Percentiles rank a stretch among this genome's conserved stretches.
These are phyloP conservation scores for Urocitellus parryii DNA, from an alignment of 2,113 vertebrate genomes.

Conservation along the genomic window DNA sequence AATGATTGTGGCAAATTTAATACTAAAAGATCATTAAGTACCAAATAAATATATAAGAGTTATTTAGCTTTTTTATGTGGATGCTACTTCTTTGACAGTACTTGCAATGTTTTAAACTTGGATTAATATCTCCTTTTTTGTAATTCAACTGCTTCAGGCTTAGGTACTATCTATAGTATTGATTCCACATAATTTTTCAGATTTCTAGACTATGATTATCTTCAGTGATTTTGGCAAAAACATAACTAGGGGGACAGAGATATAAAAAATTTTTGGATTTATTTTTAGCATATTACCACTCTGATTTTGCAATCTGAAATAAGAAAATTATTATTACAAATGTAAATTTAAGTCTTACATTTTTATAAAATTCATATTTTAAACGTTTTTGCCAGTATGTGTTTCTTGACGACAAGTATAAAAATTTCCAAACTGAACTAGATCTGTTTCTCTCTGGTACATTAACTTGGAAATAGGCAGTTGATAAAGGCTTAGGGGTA, in stretches of 20 bases:
- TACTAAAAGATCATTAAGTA: background rate
- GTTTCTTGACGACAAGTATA: background rate
- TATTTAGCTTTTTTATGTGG: background rate
- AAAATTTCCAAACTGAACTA: background rate
- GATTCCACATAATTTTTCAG: background rate
- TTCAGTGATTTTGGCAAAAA: background rate
- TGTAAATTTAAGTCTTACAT: background rate
- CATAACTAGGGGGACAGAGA: background rate
- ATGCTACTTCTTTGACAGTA: background rate
- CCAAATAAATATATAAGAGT: background rate
- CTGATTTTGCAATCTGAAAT: background rate
- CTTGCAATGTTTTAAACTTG: background rate
- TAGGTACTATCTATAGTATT: background rate
- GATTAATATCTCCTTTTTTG: background rate
- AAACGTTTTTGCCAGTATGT: background rate
- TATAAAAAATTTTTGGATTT: background rate
- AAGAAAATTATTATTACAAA: no score
- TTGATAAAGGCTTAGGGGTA: background rate
- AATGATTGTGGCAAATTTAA: background rate
- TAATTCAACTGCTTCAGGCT: background rate
- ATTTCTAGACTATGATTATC: background rate
- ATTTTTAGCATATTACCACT: background rate
- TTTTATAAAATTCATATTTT: background rate
- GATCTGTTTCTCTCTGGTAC: background rate
- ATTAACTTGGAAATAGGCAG: background rate